Base-by-base conservation (phyloP, 2,888 invertebrate species). In the Lobophora halterata region DNA sequence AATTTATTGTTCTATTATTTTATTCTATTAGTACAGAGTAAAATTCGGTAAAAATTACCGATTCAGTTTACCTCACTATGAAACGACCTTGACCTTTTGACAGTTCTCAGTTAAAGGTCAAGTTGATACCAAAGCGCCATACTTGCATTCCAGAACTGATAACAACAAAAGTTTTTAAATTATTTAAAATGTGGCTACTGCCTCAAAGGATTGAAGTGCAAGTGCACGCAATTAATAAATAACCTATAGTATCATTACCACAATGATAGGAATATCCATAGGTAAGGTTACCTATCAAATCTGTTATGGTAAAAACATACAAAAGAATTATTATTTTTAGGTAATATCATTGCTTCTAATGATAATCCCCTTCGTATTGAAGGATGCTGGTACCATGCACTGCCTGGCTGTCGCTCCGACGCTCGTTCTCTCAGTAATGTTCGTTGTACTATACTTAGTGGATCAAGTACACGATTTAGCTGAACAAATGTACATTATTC, bases 391-490 rank as follows among this genome's bases (percentile, higher is more conserved):
- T 28, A 46, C 60, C 32, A 56, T 73, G 56, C 76, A 83, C 65
- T 85, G 85, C 65, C 49, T 83, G 56, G 76, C 80, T 33, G 71
- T 73, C 42, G 69, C 83, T 7, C 85, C 82, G 18, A 79, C 81
- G 12, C 69, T 85, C 44, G 58, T 82, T 42, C 52, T 83, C 55
- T 80, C 85, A 2, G 30, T 80, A 37, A 76, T 83, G 62, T 82
- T 83, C 66, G 47, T 79, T 64, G 60, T 83, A 47, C 64, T 85
- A 31, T 83, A 85, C 58, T 64, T 85, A 65, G 81, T 82, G 72
- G 86, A 85, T 52, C 86, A 83, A 74, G 81, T 79, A 32, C 80
- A 83, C 43, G 71, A 74, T 48, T 48, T 79, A 49, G 82, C 82
- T 2, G 86, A 85, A 60, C 81, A 85, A 58, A 53, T 83, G 23